Evolutionary conservation across 2,888 invertebrate species (phyloP), one percentile per base, ranked within the genome.

Genomic region (Ecdyonurus torrentis): DNA sequence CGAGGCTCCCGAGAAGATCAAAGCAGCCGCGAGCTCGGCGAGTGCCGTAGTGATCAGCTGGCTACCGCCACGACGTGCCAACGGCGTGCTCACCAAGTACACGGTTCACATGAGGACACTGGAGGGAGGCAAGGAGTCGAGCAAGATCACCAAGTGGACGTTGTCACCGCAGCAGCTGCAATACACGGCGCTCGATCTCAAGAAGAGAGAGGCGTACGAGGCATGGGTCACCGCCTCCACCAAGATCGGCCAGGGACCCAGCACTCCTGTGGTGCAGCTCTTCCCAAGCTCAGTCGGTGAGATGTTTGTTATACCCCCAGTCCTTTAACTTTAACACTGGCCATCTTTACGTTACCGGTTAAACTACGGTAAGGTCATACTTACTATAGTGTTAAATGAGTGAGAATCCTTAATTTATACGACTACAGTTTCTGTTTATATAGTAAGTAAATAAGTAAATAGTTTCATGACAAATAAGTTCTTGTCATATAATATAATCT

Each of bases 201-300:
- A 77, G 65, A 73, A 73, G 59, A 75, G 78, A 53, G 78, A 80
- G 67, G 77, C 79, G 22, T 83, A 83, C 69, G 81, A 82, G 69
- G 79, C 83, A 63, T 81, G 82, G 78, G 79, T 83, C 2, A 79
- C 82, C 1, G 83, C 83, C 1, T 80, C 79, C 22, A 84, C 83
- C 1, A 77, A 79, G 69, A 77, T 82, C 55, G 84, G 84, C 0
- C 80, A 82, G 69, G 83, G 84, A 2, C 77, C 78, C 1, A 79
- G 77, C 68, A 81, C 81, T 0, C 76, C 78, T n/a, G 78, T 79
- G 18, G 77, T 80, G 65, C 78, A 79, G 70, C 72, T 79, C 58
- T 74, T 76, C 59, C 77, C 78, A 2, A 77, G 75, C 66, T 70
- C 73, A 19, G 75, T 75, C 22, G 73, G 75, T 75, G 67, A 71